Evolutionary conservation across 92 coral and sea anemone species (phyloP), one percentile per base, ranked within the genome.

Genomic region (Palythoa grandis): DNA sequence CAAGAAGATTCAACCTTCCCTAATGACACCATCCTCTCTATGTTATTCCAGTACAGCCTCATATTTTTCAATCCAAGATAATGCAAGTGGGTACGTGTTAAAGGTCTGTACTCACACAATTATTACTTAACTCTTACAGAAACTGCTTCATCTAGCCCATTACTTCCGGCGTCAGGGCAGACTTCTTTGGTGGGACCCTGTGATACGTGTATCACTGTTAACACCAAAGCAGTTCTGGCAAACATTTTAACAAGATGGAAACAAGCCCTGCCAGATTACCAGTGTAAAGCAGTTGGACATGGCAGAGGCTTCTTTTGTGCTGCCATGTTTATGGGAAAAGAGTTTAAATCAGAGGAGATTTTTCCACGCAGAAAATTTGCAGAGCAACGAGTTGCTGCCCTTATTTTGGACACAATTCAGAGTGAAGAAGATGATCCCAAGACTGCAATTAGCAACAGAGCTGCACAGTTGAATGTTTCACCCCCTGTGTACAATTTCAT

Each of bases 301-400:
- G 74, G 74, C 16, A 14, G 47, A 69, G 74, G 74, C 12, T 69
- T 69, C 19, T 25, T 10, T 69, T 75, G 79, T 52, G 35, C 39
- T 2, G 79, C 79, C 22, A 75, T 39, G 1, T 75, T 75, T 75
- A 20, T 75, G 50, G 79, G 63, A 19, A 75, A 75, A 75, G 79
- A 75, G 61, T 75, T 75, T 12, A 12, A 22, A 10, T n/a, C 79
- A 20, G 79, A 75, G 1, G 79, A 75, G 40, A 12, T 53, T n/a
- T 75, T 75, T 75, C 79, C 61, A 52, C 35, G 58, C 3, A 52
- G 40, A 52, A 52, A 48, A 52, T 48, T 75, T 24, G 79, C 79
- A 9, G 79, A 75, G 17, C 40, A 69, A 6, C 16, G 74, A 29
- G 74, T 69, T 13, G 74, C 74, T 29, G 37, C 17, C 5, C 39